Evolutionary conservation across 2,113 vertebrate species (phyloP).

Genomic region (Alethe castanea): DNA sequence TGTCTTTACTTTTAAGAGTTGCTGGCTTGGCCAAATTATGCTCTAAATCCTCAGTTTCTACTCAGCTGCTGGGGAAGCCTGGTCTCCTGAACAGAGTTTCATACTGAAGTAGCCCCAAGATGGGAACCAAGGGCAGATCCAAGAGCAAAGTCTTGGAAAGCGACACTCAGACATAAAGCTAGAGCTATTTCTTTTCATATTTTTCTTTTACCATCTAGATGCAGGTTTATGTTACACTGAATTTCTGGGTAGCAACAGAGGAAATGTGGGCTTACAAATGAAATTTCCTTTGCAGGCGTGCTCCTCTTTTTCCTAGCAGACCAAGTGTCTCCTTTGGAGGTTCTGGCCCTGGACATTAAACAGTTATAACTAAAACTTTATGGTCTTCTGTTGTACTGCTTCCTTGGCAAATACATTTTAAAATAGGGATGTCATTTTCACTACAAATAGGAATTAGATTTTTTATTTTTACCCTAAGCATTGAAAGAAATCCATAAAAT

Average conservation of each 20-base stretch:
- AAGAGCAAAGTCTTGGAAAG: neutral
- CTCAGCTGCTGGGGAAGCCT: neutral
- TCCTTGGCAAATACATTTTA: neutral
- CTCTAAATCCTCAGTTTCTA: constrained; percentile 1
- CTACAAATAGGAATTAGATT: neutral
- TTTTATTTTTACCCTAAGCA: neutral
- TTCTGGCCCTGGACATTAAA: neutral
- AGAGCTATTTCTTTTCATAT: neutral
- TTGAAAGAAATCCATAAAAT: neutral
- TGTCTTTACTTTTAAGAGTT: neutral
- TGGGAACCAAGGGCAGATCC: neutral
- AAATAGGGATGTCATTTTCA: neutral
- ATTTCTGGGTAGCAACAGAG: neutral
- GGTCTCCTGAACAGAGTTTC: neutral
- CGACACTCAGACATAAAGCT: neutral
- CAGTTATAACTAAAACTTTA: neutral
- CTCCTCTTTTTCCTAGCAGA: neutral
- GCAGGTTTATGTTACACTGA: neutral
- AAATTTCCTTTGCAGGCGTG: neutral
- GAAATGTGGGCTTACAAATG: neutral
- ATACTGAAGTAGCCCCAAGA: neutral
- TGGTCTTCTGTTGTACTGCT: neutral
- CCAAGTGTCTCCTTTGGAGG: neutral
- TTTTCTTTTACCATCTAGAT: neutral
- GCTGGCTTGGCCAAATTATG: neutral